These are phyloP conservation scores for Merluccius polli DNA, from an alignment of 2,797 vertebrate genomes.

Conservation along the genomic window DNA sequence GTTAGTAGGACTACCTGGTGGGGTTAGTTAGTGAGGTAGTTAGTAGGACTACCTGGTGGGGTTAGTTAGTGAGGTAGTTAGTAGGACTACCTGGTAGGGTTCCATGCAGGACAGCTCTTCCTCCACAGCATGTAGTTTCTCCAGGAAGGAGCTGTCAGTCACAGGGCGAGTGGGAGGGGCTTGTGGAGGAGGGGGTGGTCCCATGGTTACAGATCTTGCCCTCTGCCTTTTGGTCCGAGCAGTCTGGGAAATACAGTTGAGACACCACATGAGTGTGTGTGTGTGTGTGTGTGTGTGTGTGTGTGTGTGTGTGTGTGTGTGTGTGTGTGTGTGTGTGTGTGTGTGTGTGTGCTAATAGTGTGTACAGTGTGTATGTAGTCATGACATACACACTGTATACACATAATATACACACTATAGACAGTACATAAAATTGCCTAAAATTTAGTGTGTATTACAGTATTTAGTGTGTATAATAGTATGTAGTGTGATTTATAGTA, in stretches of 20 bases:
- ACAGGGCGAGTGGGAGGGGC: constrained; percentile 59
- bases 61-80: not conserved
- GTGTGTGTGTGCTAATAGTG: too few species aligned
- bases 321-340: too few species aligned
- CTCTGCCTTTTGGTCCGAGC: constrained; percentile 25
- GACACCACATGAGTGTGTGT: not conserved
- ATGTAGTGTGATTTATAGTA: too few species aligned
- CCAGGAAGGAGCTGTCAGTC: constrained; percentile 78
- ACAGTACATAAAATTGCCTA: too few species aligned
- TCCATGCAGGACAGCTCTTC: constrained; percentile 84
- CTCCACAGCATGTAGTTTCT: constrained; percentile 86
- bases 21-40: not conserved
- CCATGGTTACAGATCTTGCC: constrained; percentile 41
- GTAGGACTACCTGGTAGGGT: constrained; percentile 79
- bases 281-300: too few species aligned
- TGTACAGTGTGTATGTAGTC: too few species aligned
- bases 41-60: not conserved
- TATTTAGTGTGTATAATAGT: too few species aligned
- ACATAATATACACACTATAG: too few species aligned
- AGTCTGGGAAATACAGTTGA: not conserved
- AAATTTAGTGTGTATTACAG: too few species aligned
- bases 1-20: not conserved
- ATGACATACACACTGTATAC: too few species aligned
- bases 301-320: too few species aligned
- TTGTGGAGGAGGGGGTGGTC: constrained; percentile 60